phyloP scores from a whole-genome alignment of 2,797 vertebrate genomes.

The Fringilla coelebs region DNA sequence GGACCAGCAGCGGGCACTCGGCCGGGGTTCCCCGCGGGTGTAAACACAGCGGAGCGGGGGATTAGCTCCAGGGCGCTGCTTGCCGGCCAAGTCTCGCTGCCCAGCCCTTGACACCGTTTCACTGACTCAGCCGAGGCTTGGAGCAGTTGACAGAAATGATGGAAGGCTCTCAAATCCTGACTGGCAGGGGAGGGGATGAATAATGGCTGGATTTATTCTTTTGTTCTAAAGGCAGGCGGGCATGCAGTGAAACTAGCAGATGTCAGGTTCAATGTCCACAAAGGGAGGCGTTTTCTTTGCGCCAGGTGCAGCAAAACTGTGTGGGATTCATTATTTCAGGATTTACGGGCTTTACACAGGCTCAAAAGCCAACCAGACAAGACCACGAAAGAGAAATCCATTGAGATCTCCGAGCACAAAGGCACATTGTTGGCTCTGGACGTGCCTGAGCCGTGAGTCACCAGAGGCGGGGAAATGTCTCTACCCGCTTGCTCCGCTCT shows the following conservation, averaged over 20 bases:
- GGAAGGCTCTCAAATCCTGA: neutral
- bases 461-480: conserved; percentile 23
- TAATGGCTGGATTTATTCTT: neutral
- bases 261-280: neutral
- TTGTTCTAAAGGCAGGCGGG: neutral
- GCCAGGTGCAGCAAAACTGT: conserved; percentile 26
- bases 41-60: rapidly evolving
- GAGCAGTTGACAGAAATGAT: neutral
- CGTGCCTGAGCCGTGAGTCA: conserved; percentile 53
- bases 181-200: neutral
- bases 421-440: conserved; percentile 31
- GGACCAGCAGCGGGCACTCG: rapidly evolving
- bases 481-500: neutral
- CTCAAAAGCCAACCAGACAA: conserved; percentile 53
- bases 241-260: neutral
- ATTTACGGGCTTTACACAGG: conserved; percentile 19
- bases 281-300: conserved; percentile 1
- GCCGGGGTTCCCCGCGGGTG: neutral
- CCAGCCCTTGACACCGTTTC: neutral
- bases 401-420: conserved; percentile 18
- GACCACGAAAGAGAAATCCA: conserved; percentile 46
- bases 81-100: neutral
- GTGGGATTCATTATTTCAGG: conserved; percentile 24
- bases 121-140: neutral
- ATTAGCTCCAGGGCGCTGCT: neutral